Evolutionary conservation across 37 sponge, comb jelly and placozoan genomes (phyloP), one percentile per base, ranked within the genome.

Genomic region (Chondrosia reniformis): DNA sequence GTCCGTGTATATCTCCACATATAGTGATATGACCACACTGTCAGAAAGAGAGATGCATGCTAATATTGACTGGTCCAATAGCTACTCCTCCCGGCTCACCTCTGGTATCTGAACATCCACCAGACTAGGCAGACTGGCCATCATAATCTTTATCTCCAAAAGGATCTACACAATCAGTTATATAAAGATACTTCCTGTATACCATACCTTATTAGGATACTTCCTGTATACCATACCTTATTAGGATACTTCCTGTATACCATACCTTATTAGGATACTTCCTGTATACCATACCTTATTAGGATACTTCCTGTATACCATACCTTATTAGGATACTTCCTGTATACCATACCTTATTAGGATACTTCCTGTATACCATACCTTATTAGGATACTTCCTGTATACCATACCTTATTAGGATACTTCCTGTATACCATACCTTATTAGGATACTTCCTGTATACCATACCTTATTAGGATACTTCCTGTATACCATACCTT

Each of bases 1-100:
- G 99, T 54, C 99, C 99, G 46, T 98, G 99, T 54, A 98, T 95
- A 80, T 98, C 99, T 0, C 99, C 99, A 89, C 99, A 98, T 9
- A 98, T 86, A 55, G 95, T 98, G 64, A 95, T 94, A 42, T 90
- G 89, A 59, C 85, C 83, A 73, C 85, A 65, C 89, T 89, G 52
- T 32, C 28, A 2, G 33, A 36, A 19, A 4, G 3, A 36, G 34
- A n/a, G 27, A 62, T 12, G 63, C 27, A n/a, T 9, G 63, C 27
- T 12, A 17, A 49, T 12, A 17, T n/a, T n/a, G n/a, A n/a, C n/a
- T n/a, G n/a, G n/a, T n/a, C n/a, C n/a, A n/a, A n/a, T n/a, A n/a
- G n/a, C n/a, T n/a, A n/a, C n/a, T n/a, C n/a, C n/a, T n/a, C n/a
- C n/a, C n/a, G n/a, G n/a, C 80, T 63, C 5, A 85, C 89, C 32